phyloP scores from a whole-genome alignment of 2,888 invertebrate genomes.

The Apamea monoglypha region DNA sequence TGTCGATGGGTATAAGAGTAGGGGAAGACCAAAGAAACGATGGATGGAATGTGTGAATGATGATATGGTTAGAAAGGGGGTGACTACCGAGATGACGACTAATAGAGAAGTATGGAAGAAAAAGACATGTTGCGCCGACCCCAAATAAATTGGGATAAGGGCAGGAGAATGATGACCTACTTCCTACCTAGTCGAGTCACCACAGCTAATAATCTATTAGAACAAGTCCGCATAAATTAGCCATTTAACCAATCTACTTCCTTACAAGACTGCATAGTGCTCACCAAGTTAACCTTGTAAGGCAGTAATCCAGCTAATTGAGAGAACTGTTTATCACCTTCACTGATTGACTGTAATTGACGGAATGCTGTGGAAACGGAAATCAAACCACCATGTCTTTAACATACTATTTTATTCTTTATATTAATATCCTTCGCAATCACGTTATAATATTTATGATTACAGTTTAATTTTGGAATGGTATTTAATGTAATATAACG shows the following conservation, averaged over 20 bases:
- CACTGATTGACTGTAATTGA: conserved; percentile 4
- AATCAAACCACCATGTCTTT: conserved; percentile 69
- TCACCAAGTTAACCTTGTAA: neutral
- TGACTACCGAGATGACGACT: too few relatives aligned
- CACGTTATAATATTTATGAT: conserved; percentile 86
- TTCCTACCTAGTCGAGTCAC: neutral
- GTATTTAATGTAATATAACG: conserved; percentile 83
- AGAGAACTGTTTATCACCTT: neutral
- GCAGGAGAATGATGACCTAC: too few relatives aligned
- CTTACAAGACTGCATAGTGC: neutral
- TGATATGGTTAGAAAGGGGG: too few relatives aligned
- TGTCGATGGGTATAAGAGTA: too few relatives aligned
- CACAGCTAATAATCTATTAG: neutral
- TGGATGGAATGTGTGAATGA: too few relatives aligned
- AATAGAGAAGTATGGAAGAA: too few relatives aligned
- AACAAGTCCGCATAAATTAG: conserved; percentile 4
- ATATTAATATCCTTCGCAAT: conserved; percentile 86
- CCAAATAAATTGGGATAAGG: too few relatives aligned
- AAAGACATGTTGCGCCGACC: too few relatives aligned
- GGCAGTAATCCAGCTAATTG: conserved; percentile 25
- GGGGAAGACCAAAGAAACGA: too few relatives aligned
- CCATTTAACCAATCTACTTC: conserved; percentile 18
- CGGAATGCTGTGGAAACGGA: conserved; percentile 12
- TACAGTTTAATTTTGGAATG: conserved; percentile 90
- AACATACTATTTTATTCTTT: conserved; percentile 87